A percentile compares a stretch with the other conserved stretches of the same genome.
Conservation (phyloP, 2,888 invertebrate genomes). For the Spicauda simplicius region DNA sequence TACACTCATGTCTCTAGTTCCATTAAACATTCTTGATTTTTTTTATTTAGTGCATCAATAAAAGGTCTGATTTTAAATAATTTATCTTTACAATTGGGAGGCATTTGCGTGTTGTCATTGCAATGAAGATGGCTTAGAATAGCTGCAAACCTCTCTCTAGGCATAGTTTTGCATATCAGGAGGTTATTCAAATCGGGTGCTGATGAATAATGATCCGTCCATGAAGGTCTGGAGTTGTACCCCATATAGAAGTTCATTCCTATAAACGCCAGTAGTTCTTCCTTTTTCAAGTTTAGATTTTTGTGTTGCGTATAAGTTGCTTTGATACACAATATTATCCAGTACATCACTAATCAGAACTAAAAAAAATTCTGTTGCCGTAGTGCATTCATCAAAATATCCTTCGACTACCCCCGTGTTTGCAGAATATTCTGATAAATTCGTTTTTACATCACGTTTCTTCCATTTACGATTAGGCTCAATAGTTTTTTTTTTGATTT, state of each 20-base stretch:
- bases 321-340: slow-evolving; percentile 46
- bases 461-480: no score
- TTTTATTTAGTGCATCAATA: slow-evolving; percentile 39
- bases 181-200: slow-evolving; percentile 43
- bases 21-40: slow-evolving; percentile 40
- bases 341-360: not conserved
- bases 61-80: slow-evolving; percentile 35
- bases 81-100: no score
- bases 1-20: slow-evolving; percentile 41
- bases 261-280: slow-evolving; percentile 46
- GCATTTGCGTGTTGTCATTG: no score
- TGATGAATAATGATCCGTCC: slow-evolving; percentile 43
- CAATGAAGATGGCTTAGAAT: slow-evolving; percentile 41
- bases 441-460: no score
- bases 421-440: no score
- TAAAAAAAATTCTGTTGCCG: no score
- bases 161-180: slow-evolving; percentile 42
- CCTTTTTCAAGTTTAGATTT: slow-evolving; percentile 46
- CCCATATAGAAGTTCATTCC: slow-evolving; percentile 42
- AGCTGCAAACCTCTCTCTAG: slow-evolving; percentile 44
- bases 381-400: no score
- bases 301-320: slow-evolving; percentile 44
- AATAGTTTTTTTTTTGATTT: no score
- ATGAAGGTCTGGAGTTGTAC: slow-evolving; percentile 41
- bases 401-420: no score